Base-by-base conservation (phyloP, 2,113 vertebrate genomes). In the Chunga burmeisteri region DNA sequence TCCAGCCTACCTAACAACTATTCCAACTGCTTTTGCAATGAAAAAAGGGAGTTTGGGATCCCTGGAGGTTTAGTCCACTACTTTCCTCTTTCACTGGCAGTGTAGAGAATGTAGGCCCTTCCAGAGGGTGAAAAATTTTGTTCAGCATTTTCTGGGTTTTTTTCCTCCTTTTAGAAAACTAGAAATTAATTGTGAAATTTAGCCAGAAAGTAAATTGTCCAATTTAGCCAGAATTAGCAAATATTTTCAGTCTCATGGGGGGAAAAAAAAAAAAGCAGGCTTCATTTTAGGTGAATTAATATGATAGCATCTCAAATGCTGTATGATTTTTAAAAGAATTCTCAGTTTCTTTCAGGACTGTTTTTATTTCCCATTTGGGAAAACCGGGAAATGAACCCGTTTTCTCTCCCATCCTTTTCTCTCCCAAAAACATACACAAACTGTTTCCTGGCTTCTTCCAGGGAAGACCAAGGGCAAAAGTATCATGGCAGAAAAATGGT, bases 381-480 rank as follows among this genome's bases (percentile, higher is more conserved):
- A 83, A 77, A 82, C 72, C 1, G 1, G 8, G 22, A 81, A 78
- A 47, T 4, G 65, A 86, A 30, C 36, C 9, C 1, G 0, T 40
- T 87, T 72, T 10, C 40, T 86, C 40, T n/a, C 29, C 58, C 21
- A 19, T 7, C 7, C 4, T 74, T 74, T 63, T 70, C 74, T 58
- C 58, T 68, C 34, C 3, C 6, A 55, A 82, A 68, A 89, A 13
- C 16, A 47, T 16, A 44, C 2, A 7, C 26, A 58, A 65, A 16
- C 46, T 77, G 4, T 82, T 93, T 71, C 36, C 53, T 92, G 62
- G 14, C 36, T 88, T 67, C 92, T 90, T 77, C 20, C 87, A 99
- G 99, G 99, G 99, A 55, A 99, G 98, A 97, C 99, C 99, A 55
- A 98, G 99, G 95, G 99, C 99, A 22, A 99, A 99, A 86, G 98